Evolutionary conservation across 2,888 invertebrate species (phyloP).

Genomic region (Dolomedes plantarius): DNA sequence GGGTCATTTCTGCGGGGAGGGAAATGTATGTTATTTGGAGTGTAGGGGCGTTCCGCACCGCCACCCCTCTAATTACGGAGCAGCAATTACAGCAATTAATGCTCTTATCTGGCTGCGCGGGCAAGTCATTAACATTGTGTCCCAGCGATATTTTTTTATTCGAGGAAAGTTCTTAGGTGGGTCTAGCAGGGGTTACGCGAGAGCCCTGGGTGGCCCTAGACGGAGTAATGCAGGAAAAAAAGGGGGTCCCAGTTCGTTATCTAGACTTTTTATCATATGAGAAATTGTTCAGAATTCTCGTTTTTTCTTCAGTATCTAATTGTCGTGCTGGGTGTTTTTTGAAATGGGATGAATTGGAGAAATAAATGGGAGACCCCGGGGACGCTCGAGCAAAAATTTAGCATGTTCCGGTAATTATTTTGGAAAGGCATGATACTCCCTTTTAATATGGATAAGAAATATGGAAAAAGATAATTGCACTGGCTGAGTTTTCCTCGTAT

Average conservation of each 20-base stretch:
- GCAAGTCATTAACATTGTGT: not conserved
- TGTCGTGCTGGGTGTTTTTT: not conserved
- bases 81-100: constrained; percentile 61
- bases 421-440: too few relatives aligned
- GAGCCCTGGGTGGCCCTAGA: not conserved
- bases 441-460: too few relatives aligned
- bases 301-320: not conserved
- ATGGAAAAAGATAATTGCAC: too few relatives aligned
- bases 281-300: not conserved
- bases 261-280: not conserved
- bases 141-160: not conserved
- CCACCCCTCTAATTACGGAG: constrained; percentile 40
- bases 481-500: too few relatives aligned
- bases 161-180: not conserved
- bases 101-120: constrained; percentile 32
- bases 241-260: not conserved
- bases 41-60: constrained; percentile 30
- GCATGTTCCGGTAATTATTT: too few relatives aligned
- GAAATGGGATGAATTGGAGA: too few relatives aligned
- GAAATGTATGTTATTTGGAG: too few relatives aligned
- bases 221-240: not conserved
- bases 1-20: not conserved
- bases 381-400: too few relatives aligned
- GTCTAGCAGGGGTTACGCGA: not conserved
- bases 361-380: too few relatives aligned